A percentile compares a stretch with the other conserved stretches of the same genome.
These are phyloP conservation scores for Merluccius polli DNA, from an alignment of 2,797 vertebrate species.

Conservation along the genomic window DNA sequence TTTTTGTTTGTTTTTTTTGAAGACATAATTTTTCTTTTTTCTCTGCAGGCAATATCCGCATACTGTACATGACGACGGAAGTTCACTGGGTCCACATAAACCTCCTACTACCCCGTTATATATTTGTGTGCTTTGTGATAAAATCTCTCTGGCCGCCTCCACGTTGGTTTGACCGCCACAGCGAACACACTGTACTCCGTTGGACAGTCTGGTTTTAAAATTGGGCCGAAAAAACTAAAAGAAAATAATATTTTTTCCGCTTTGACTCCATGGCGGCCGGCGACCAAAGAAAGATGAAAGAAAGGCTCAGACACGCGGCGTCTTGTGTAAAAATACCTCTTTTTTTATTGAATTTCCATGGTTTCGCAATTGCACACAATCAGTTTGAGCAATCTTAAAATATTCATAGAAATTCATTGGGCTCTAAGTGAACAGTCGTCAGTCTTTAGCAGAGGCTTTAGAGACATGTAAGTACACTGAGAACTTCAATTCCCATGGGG, in stretches of 20 bases:
- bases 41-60: constrained; percentile 39
- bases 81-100: constrained; percentile 37
- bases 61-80: constrained; percentile 26
- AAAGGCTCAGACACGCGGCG: constrained; percentile 19
- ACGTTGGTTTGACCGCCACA: no score
- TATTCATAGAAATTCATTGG: constrained; percentile 62
- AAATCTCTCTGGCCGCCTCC: constrained; percentile 3
- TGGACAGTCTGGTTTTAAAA: no score
- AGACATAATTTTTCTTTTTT: constrained; percentile 21
- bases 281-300: constrained; percentile 4
- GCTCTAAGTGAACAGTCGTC: constrained; percentile 66
- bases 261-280: neutral
- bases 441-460: constrained; percentile 63
- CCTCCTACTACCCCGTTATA: neutral
- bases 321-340: constrained; percentile 72
- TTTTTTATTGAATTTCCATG: constrained; percentile 62
- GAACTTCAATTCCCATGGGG: constrained; percentile 56
- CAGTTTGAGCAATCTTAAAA: constrained; percentile 65
- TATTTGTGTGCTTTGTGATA: constrained; percentile 29
- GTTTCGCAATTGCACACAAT: constrained; percentile 66
- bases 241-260: neutral
- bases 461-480: constrained; percentile 44
- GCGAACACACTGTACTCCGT: no score
- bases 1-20: neutral
- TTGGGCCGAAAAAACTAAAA: no score